Evolutionary conservation across 2,797 vertebrate species (phyloP), one percentile per base, ranked within the genome.

Genomic region (Falco concolor): DNA sequence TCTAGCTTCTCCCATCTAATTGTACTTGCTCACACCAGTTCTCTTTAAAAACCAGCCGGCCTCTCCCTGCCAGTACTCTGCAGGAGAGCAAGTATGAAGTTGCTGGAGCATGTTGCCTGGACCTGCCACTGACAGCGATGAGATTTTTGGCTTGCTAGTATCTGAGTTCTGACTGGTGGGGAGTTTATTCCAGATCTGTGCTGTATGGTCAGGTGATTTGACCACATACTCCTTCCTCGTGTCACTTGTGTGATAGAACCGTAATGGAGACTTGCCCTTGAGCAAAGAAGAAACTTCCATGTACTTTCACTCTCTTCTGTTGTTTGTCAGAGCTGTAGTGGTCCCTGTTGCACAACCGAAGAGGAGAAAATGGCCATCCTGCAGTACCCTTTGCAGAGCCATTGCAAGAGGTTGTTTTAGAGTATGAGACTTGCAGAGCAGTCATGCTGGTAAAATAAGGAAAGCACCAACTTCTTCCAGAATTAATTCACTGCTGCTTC

Each of bases 301-400:
- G 0, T 56, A 5, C 6, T 53, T 65, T 68, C 25, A 42, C 19
- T 42, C 2, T 64, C 16, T 17, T 13, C 6, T 0, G 0, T 24
- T 63, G n/a, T 23, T 79, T 73, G 27, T 56, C 52, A 45, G 54
- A 84, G 52, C 42, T 82, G 32, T 17, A 45, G n/a, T 30, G 30
- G 76, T 83, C 52, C 30, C n/a, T 56, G 19, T 21, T 73, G 25
- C 34, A 49, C 63, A 76, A 10, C 32, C 30, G 28, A 40, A 20
- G 69, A 54, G 50, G 74, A 12, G 21, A 28, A 34, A 52, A 6
- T 8, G 9, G 28, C n/a, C 16, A 9, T n/a, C 44, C 72, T 61
- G 52, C 38, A 64, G 3, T 21, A 4, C 36, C 64, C 57, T 76
- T 59, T 42, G 53, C 49, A 57, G 61, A 81, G 53, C 17, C 13